Evolutionary conservation across 1,140 invertebrate species (phyloP), one percentile per base, ranked within the genome.

Genomic region (Drosophila takahashii): DNA sequence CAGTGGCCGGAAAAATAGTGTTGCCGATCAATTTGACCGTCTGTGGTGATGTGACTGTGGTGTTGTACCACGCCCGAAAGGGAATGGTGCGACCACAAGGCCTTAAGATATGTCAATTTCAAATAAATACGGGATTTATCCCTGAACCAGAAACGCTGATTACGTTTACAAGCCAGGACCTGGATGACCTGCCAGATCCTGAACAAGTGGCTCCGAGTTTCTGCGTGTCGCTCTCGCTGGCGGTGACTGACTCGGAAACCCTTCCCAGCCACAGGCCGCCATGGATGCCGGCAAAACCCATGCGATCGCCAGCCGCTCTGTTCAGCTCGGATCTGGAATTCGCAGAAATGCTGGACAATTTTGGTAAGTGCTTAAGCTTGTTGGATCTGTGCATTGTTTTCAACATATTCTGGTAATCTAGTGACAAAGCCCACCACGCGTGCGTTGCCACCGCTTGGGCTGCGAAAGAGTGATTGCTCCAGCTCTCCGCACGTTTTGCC

Each of bases 51-150:
- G 95, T 98, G 27, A 96, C 96, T 3, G 91, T 98, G 34, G 93
- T 95, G 29, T 93, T 97, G 8, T 97, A 96, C 89, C 98, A 99
- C 93, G 97, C 97, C 4, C 94, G 98, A 10, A 96, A 96, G 10
- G 95, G 96, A 11, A 95, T 96, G 73, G 96, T 96, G 42, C 96
- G 96, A 81, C 94, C 96, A 9, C 96, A 96, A 22, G 96, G 97
- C 6, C 96, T 98, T 62, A 97, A 97, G 92, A 97, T 98, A 73
- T 95, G 97, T 27, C 96, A 97, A 62, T 90, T 98, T 2, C 96
- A 97, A 92, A 96, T 98, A 78, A 96, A 98, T 90, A 97, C 97
- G 16, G 97, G 97, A 27, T 98, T 97, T 87, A 95, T 98, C 39
- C 93, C 94, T 1, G 94, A 95, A 67, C 95, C 95, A 66, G 95